Base-by-base conservation (phyloP, 2,888 invertebrate species). In the Xestia sexstrigata region DNA sequence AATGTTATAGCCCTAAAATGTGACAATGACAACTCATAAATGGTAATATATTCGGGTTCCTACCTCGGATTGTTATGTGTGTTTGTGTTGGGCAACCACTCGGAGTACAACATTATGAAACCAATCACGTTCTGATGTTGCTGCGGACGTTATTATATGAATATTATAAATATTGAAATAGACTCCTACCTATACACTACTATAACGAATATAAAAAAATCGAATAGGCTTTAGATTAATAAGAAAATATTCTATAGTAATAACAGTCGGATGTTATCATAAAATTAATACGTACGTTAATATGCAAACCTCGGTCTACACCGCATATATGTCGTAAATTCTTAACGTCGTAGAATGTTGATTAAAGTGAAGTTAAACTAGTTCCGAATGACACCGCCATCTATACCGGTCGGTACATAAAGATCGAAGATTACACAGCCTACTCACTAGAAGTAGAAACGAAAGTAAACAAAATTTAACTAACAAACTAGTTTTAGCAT, bases 261-360 rank as follows among this genome's bases (percentile, higher is more conserved):
- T 88, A 85, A 83, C 82, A 81, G 62, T 82, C 77, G 80, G 85
- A 79, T 82, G 85, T 83, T 85, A 85, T 87, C 88, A 76, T 90
- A 82, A 88, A 88, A 84, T 85, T 81, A 87, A 89, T 87, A 82
- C 72, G 70, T 62, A 83, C 81, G 82, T 89, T 85, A 85, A 89
- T 90, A 89, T 89, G 88, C 88, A 87, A 90, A 91, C 90, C 85
- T 87, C 66, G 71, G 83, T 80, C 86, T 80, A 83, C 81, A 81
- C 79, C 83, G 80, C 86, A 88, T 78, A 83, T 84, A 76, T 78
- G 87, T 89, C 85, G 88, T 91, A 89, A 90, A 90, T 90, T 82
- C 82, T 87, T 82, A 78, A 89, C 82, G 85, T 85, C 74, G 82
- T 87, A 86, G 88, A 90, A 91, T 89, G 87, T 88, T 89, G 84